Conservation (phyloP, 2,113 vertebrate species). For the Prinia subflava region DNA sequence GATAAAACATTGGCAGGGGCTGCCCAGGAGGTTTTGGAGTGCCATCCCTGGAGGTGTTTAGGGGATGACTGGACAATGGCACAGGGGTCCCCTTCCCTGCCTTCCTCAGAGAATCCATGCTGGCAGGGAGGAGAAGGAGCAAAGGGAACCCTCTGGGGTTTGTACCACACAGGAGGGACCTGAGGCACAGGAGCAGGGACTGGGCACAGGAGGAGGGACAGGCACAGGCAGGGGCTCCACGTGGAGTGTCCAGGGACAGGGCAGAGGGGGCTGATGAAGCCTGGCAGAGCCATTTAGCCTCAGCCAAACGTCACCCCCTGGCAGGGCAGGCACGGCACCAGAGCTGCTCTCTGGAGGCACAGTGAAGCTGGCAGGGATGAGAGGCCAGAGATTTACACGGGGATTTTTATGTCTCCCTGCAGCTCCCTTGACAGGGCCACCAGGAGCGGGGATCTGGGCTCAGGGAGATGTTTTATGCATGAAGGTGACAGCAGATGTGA, state of each 20-base stretch:
- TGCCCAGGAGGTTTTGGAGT: neutral
- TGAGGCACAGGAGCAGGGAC: neutral
- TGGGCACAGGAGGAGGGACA: neutral
- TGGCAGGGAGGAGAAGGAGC: neutral
- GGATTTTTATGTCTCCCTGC: neutral
- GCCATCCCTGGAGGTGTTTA: neutral
- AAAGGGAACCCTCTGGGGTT: neutral
- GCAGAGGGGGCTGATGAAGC: neutral
- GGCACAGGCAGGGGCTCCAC: accelerated
- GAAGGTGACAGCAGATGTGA: neutral
- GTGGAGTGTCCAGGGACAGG: neutral
- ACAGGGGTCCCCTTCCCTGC: neutral
- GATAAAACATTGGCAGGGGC: no score
- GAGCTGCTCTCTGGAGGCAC: neutral
- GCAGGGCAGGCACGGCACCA: neutral
- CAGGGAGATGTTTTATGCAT: neutral
- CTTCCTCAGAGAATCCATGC: neutral
- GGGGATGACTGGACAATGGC: neutral
- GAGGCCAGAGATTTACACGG: neutral
- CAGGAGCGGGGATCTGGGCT: neutral
- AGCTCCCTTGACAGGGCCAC: neutral
- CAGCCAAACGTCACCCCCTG: neutral
- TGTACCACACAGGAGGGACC: neutral
- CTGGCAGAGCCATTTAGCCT: neutral
- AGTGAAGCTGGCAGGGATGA: neutral